Evolutionary conservation across 2,113 vertebrate genomes (phyloP).

Genomic region (Ovis canadensis): DNA sequence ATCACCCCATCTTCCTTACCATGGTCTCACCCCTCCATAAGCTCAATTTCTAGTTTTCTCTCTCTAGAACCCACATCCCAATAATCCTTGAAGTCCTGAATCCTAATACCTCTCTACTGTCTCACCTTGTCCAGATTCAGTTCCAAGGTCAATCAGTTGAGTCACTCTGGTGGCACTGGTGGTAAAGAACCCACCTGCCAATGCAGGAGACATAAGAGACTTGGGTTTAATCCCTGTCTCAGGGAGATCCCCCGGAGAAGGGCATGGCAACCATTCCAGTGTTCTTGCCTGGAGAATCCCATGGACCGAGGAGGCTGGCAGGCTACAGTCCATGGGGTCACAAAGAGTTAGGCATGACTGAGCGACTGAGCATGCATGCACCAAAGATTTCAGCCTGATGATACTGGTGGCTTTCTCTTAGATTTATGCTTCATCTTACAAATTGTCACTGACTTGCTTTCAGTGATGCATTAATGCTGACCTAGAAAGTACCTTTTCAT

Average conservation of each 20-base stretch:
- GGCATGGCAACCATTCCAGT: background rate
- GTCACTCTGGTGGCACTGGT: background rate
- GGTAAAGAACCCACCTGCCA: background rate
- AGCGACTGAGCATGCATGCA: background rate
- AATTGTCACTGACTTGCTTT: background rate
- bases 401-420: background rate
- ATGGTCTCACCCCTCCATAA: background rate
- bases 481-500: conserved; percentile 17
- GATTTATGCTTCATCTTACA: background rate
- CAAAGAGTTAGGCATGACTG: background rate
- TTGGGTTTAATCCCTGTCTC: background rate
- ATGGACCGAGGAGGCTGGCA: background rate
- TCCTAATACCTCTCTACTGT: background rate
- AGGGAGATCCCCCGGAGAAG: background rate
- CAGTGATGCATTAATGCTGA: conserved; percentile 15
- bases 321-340: background rate
- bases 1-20: background rate
- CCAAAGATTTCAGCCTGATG: background rate
- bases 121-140: background rate
- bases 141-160: background rate
- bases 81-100: background rate
- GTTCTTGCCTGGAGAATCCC: background rate
- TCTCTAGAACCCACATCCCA: background rate
- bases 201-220: background rate
- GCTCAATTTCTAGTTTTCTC: background rate